These are phyloP conservation scores for Lepetodrilus schrolli DNA, from an alignment of 2,888 invertebrate genomes.

Conservation along the genomic window DNA sequence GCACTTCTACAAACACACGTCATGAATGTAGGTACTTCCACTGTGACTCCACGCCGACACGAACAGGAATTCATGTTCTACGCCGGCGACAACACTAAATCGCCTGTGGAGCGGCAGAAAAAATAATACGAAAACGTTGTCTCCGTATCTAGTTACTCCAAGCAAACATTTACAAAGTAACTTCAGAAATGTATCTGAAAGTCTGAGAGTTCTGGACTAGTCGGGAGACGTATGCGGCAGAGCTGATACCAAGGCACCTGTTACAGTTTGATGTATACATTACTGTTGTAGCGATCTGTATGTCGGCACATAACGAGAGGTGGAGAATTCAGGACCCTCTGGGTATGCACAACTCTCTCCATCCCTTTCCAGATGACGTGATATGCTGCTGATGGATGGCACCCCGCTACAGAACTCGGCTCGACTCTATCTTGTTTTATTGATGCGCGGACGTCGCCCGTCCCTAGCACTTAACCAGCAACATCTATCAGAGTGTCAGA, in stretches of 20 bases:
- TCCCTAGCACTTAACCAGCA: neutral
- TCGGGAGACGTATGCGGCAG: neutral
- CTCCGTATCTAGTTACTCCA: neutral
- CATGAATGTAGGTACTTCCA: no score
- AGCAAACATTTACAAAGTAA: neutral
- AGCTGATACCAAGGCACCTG: neutral
- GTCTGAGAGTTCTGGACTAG: neutral
- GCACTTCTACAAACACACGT: no score
- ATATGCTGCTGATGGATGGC: conserved; percentile 30
- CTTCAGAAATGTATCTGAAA: neutral
- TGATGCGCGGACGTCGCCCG: conserved; percentile 40
- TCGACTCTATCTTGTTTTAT: conserved; percentile 43
- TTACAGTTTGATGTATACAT: conserved; percentile 12
- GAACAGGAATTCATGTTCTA: neutral
- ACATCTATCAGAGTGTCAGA: conserved; percentile 11
- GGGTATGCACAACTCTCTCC: neutral
- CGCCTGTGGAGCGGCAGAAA: neutral
- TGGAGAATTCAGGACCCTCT: neutral
- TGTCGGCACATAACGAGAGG: conserved; percentile 22
- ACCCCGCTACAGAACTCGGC: conserved; percentile 33
- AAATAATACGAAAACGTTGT: neutral
- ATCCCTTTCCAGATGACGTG: neutral
- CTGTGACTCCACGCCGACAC: neutral
- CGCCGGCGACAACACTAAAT: neutral
- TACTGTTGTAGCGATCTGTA: neutral